A percentile compares a stretch with the other conserved stretches of the same genome.
Conservation (phyloP, 2,888 invertebrate genomes). For the Allygus modestus region DNA sequence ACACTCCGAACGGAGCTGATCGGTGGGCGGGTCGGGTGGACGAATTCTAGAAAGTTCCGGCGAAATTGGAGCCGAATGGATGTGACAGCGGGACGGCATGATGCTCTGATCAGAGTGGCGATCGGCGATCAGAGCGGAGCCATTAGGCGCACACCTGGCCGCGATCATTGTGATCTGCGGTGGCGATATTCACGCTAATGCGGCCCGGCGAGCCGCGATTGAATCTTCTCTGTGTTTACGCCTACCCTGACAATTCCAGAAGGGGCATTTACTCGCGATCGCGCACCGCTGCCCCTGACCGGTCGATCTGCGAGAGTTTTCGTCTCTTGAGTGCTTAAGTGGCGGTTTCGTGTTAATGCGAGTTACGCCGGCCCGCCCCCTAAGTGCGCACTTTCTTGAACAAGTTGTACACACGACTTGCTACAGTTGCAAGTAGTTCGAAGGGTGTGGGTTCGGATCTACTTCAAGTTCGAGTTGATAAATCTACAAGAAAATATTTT, state of each 20-base stretch:
- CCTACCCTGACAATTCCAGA: neutral
- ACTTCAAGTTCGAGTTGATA: too few species aligned
- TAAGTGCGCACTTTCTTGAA: neutral
- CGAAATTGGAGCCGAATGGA: constrained; percentile 30
- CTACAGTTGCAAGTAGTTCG: too few species aligned
- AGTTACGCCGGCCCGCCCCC: neutral
- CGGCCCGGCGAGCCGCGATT: neutral
- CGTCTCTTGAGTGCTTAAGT: neutral
- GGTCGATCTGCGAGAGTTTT: neutral
- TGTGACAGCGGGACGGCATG: neutral
- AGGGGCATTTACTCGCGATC: neutral
- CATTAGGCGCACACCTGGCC: constrained; percentile 18
- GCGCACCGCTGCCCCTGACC: constrained; percentile 1
- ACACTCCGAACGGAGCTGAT: neutral
- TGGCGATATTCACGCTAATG: neutral
- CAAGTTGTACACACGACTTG: neutral
- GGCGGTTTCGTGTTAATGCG: neutral
- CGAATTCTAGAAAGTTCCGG: constrained; percentile 2
- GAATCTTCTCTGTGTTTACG: constrained; percentile 34
- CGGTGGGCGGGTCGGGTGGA: neutral
- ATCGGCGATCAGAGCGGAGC: constrained; percentile 17
- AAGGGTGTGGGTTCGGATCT: too few species aligned
- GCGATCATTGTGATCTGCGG: constrained; percentile 5
- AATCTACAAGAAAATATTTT: too few species aligned
- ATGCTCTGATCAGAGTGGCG: neutral